Evolutionary conservation across 1,140 invertebrate species (phyloP).

Genomic region (Apis mellifera): Amel_HAv3.1 CM009943.2:5739001-5739500

Average conservation of each 20-base stretch:
- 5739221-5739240: constrained; percentile 14
- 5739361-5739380: constrained; percentile 29
- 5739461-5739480: constrained; percentile 12
- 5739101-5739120: constrained; percentile 66
- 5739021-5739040: constrained; percentile 39
- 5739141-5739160: constrained; percentile 61
- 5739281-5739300: not conserved
- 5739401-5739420: not conserved
- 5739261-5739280: constrained; percentile 30
- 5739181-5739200: constrained; percentile 12
- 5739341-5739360: constrained; percentile 5
- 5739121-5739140: constrained; percentile 59
- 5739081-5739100: constrained; percentile 71
- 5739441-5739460: not conserved
- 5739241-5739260: constrained; percentile 19
- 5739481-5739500: constrained; percentile 42
- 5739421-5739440: not conserved
- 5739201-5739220: constrained; percentile 4
- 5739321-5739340: constrained; percentile 34
- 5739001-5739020: not conserved
- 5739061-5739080: constrained; percentile 65
- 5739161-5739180: constrained; percentile 47
- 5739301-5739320: constrained; percentile 4
- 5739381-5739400: constrained; percentile 4
- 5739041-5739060: constrained; percentile 45